Conservation (phyloP, 2,888 invertebrate species). For the Cerastis rubricosa region DNA sequence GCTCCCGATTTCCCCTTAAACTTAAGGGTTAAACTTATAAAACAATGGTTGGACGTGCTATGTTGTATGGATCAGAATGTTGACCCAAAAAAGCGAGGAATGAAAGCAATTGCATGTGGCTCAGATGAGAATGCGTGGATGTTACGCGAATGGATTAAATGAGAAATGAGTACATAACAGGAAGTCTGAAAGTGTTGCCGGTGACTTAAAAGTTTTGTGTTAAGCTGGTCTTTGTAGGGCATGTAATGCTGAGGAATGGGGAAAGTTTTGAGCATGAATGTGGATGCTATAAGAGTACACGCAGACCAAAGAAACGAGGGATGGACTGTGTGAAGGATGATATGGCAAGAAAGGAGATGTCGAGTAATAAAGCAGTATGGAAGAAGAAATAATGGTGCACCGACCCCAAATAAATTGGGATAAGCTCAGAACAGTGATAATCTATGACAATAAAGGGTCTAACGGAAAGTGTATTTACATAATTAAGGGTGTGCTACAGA, state of each 20-base stretch:
- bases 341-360: background rate
- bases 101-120: background rate
- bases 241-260: background rate
- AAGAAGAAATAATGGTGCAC: background rate
- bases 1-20: too few species aligned
- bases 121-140: background rate
- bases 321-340: background rate
- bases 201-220: background rate
- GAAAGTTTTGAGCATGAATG: background rate
- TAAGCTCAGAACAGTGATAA: background rate
- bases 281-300: background rate
- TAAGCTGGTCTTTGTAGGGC: background rate
- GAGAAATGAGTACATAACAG: background rate
- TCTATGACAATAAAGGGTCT: too few species aligned
- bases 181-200: background rate
- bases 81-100: background rate
- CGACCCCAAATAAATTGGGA: background rate
- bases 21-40: too few species aligned
- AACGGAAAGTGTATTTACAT: too few species aligned
- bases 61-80: constrained; percentile 1
- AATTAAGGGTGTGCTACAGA: too few species aligned
- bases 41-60: background rate
- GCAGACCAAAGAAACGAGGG: background rate
- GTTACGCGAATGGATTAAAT: background rate
- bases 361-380: too few species aligned